Percentiles rank a stretch among this genome's conserved stretches.
These are phyloP conservation scores for Chlorocebus sabaeus DNA, from an alignment of 2,113 vertebrate genomes.

Conservation along the genomic window DNA sequence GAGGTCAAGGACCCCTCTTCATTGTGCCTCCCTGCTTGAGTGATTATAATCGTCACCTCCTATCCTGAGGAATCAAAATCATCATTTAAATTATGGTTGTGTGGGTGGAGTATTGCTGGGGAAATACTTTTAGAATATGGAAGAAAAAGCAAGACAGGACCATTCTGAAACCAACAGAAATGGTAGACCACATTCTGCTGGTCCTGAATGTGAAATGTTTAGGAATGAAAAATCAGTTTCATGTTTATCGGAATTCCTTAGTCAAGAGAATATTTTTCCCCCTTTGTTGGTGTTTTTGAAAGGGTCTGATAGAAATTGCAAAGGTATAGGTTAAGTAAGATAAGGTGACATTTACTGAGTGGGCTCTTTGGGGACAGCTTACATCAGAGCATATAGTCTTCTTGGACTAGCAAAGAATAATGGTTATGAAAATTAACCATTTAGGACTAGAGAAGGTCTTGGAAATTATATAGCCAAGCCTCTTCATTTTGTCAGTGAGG, in stretches of 20 bases:
- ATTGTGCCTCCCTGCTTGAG: background rate
- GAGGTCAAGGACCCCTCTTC: background rate
- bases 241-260: slow-evolving; percentile 20
- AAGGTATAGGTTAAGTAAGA: background rate
- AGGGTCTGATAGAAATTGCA: background rate
- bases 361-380: background rate
- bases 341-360: background rate
- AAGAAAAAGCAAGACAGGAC: background rate
- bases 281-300: background rate
- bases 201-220: background rate
- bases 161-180: background rate
- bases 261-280: background rate
- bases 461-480: background rate
- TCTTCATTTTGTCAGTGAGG: background rate
- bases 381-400: background rate
- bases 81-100: background rate
- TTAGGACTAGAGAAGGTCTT: background rate
- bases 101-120: background rate
- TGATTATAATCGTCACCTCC: background rate
- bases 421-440: background rate
- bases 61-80: background rate
- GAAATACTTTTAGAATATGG: background rate
- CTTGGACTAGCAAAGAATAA: background rate
- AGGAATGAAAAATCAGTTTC: slow-evolving; percentile 52
- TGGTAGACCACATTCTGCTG: background rate